phyloP scores from a whole-genome alignment of 1,140 invertebrate genomes.

The Drosophila varians region DNA sequence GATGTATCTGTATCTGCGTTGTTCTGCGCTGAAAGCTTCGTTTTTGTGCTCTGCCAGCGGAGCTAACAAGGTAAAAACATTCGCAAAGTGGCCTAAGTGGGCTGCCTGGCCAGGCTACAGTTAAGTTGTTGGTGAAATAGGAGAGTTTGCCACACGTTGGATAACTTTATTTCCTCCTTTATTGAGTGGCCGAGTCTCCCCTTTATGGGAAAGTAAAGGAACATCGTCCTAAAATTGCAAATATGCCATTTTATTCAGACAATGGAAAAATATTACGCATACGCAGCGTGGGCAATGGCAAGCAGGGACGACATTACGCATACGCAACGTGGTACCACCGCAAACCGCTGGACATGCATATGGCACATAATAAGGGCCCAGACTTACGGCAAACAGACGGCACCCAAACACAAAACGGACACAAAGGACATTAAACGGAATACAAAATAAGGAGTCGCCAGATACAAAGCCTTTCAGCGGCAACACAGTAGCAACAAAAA shows the following conservation, averaged over 20 bases:
- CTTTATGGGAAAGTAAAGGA: neutral
- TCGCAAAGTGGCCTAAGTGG: neutral
- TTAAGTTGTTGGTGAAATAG: neutral
- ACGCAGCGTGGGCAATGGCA: constrained; percentile 29
- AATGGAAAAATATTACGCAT: constrained; percentile 33
- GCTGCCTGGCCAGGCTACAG: neutral
- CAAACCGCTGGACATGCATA: neutral
- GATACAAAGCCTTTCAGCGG: constrained; percentile 11
- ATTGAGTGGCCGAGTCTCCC: neutral
- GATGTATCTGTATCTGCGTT: constrained; percentile 25
- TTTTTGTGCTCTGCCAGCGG: neutral
- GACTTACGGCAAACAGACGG: constrained; percentile 28
- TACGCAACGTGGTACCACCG: constrained; percentile 54
- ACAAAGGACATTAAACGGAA: constrained; percentile 75
- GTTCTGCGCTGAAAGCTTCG: constrained; percentile 15
- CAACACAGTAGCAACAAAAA: constrained; percentile 6
- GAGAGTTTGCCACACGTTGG: neutral
- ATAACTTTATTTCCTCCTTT: neutral
- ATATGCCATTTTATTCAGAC: neutral
- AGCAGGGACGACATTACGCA: constrained; percentile 49
- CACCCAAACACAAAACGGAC: constrained; percentile 32
- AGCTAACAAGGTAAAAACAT: constrained; percentile 4
- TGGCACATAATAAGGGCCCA: constrained; percentile 43
- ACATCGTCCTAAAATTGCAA: no score
- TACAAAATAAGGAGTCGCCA: constrained; percentile 45